These are phyloP conservation scores for Aepyceros melampus DNA, from an alignment of 2,113 vertebrate species.

Conservation along the genomic window DNA sequence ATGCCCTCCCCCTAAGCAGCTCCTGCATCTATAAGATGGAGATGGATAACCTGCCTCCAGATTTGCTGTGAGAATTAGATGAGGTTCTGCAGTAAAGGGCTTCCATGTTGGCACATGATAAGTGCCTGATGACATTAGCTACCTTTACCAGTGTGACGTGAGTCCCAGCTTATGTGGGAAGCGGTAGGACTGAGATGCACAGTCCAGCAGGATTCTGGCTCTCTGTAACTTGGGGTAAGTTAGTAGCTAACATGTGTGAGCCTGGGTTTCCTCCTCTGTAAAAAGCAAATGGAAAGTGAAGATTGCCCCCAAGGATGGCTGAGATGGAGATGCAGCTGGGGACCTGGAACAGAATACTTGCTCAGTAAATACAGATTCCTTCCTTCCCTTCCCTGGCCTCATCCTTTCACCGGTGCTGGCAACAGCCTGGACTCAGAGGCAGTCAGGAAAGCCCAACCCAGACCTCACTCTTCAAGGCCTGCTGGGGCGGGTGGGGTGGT, in stretches of 20 bases:
- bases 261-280: not conserved
- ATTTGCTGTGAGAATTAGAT: not conserved
- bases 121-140: not conserved
- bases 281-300: not conserved
- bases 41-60: not conserved
- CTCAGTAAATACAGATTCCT: not conserved
- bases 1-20: not conserved
- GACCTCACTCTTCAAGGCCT: not conserved
- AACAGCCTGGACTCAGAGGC: not conserved
- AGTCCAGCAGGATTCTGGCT: not conserved
- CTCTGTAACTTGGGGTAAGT: not conserved
- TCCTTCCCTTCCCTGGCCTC: not conserved
- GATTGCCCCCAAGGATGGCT: not conserved
- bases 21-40: not conserved
- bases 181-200: not conserved
- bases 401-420: not conserved
- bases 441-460: not conserved
- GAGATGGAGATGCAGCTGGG: not conserved
- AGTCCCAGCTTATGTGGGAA: not conserved
- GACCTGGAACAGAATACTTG: not conserved
- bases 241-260: not conserved
- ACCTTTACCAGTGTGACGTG: accelerated
- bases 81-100: accelerated
- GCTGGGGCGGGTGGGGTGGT: not conserved
- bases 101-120: accelerated